phyloP scores from a whole-genome alignment of 1,140 invertebrate species.

The Neuroterus valhalla region DNA sequence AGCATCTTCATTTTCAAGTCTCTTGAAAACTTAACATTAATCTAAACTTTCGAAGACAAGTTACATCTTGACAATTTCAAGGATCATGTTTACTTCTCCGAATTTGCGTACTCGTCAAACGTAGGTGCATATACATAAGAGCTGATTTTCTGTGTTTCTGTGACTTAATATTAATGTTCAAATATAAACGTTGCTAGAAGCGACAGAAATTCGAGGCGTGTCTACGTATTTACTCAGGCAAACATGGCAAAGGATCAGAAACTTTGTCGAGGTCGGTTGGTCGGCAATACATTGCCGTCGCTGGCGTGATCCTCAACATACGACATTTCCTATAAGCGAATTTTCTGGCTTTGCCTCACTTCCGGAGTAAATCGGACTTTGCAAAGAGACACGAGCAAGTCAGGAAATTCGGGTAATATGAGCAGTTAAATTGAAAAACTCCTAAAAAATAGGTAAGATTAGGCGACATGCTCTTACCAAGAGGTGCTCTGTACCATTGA shows the following conservation, averaged over 20 bases:
- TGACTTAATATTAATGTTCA: conserved; percentile 48
- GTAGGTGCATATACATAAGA: background rate
- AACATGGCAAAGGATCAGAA: conserved; percentile 50
- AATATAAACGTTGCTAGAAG: conserved; percentile 45
- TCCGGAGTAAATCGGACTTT: background rate
- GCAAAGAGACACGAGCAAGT: background rate
- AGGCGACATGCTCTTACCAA: no score
- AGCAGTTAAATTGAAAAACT: background rate
- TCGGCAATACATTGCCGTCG: conserved; percentile 2
- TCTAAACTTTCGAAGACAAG: background rate
- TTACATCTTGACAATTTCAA: background rate
- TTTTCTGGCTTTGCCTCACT: background rate
- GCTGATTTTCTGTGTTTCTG: conserved; percentile 37
- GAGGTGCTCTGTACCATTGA: no score
- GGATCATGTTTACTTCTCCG: background rate
- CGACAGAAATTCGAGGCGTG: conserved; percentile 42
- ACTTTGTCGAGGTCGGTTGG: conserved; percentile 35
- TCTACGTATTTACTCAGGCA: conserved; percentile 53
- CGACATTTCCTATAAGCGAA: conserved; percentile 30
- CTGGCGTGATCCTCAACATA: conserved; percentile 14
- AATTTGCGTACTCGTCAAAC: background rate
- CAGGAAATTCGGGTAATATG: background rate
- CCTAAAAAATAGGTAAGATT: background rate
- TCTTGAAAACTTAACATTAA: no score
- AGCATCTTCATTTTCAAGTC: no score